Evolutionary conservation across 2,797 vertebrate genomes (phyloP).

Genomic region (Lacerta agilis): DNA sequence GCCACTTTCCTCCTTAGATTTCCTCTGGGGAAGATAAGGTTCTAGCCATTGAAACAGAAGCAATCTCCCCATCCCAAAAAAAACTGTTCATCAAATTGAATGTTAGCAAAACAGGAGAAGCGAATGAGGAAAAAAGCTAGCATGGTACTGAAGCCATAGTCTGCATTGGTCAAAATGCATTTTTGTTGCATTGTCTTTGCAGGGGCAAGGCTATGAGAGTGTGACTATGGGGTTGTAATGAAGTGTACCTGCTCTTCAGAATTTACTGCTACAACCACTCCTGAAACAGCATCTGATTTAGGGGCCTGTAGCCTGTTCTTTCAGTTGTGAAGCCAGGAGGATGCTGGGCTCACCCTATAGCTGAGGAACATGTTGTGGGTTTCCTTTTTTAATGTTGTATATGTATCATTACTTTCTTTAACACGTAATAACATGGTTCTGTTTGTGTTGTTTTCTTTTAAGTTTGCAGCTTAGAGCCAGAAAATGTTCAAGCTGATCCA

Average conservation of each 20-base stretch:
- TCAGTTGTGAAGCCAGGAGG: not conserved
- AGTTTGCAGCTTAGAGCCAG: conserved; percentile 98
- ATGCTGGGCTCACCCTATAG: not conserved
- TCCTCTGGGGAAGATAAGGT: not conserved
- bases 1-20: not conserved
- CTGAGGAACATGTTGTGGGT: not conserved
- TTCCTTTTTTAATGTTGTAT: not conserved
- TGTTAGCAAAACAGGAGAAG: too few species aligned
- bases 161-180: too few species aligned
- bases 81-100: too few species aligned
- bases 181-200: too few species aligned
- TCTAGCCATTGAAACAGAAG: not conserved
- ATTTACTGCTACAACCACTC: too few species aligned
- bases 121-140: too few species aligned
- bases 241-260: too few species aligned
- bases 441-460: conserved; percentile 26
- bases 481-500: conserved; percentile 87
- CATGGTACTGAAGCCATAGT: too few species aligned
- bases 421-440: not conserved
- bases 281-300: not conserved
- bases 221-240: too few species aligned
- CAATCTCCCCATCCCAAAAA: too few species aligned
- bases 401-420: not conserved
- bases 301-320: not conserved
- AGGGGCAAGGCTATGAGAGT: too few species aligned